phyloP scores from a whole-genome alignment of 2,888 invertebrate species.

The Tromatobia lineatoria region DNA sequence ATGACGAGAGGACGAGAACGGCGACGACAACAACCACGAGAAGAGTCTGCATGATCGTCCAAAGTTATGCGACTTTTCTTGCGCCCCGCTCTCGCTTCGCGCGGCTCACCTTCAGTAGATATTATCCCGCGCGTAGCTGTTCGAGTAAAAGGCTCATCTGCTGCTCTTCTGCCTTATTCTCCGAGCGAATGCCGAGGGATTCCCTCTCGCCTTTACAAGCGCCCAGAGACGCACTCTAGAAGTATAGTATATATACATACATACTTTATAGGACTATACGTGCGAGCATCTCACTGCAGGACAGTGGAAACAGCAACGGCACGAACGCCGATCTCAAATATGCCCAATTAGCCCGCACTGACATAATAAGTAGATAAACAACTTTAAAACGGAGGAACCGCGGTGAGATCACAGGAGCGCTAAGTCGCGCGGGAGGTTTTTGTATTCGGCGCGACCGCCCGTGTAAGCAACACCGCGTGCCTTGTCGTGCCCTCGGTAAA shows the following conservation, averaged over 20 bases:
- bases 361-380: conserved; percentile 85
- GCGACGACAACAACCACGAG: conserved; percentile 75
- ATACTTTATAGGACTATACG: conserved; percentile 69
- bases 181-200: conserved; percentile 69
- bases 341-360: conserved; percentile 83
- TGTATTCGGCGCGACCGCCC: conserved; percentile 22
- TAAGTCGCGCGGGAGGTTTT: conserved; percentile 29
- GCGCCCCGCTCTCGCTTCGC: conserved; percentile 53
- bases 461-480: conserved; percentile 69
- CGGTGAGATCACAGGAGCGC: conserved; percentile 81
- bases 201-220: conserved; percentile 25
- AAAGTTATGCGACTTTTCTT: conserved; percentile 83
- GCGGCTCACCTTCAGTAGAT: conserved; percentile 67
- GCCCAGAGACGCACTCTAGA: neutral
- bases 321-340: conserved; percentile 77
- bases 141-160: conserved; percentile 36
- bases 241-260: neutral
- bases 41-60: conserved; percentile 75
- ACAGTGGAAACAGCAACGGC: conserved; percentile 29
- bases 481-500: conserved; percentile 56
- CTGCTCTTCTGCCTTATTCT: conserved; percentile 23
- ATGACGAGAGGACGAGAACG: conserved; percentile 50
- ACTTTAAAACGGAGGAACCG: conserved; percentile 75
- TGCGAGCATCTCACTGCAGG: conserved; percentile 76
- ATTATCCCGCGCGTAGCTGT: conserved; percentile 74